phyloP scores from a whole-genome alignment of 2,888 invertebrate genomes.

The Andricus quercusramuli region DNA sequence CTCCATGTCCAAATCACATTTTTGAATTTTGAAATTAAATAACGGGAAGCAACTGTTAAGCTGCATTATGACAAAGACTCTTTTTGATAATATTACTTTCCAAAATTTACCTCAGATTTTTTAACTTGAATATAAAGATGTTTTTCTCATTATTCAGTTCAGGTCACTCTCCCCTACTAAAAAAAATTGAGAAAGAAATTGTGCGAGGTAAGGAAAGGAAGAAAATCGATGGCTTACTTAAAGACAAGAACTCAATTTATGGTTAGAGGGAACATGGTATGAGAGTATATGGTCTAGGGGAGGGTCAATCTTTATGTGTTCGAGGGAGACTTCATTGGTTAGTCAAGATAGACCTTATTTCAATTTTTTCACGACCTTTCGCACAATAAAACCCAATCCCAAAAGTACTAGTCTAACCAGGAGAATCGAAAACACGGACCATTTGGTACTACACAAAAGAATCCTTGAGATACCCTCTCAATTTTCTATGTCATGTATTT shows the following conservation, averaged over 20 bases:
- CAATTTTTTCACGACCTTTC: neutral
- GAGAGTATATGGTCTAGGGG: neutral
- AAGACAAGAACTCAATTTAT: neutral
- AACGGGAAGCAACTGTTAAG: too few relatives aligned
- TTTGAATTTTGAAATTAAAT: too few relatives aligned
- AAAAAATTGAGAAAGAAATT: neutral
- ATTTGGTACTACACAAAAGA: neutral
- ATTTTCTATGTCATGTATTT: neutral
- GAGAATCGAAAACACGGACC: neutral
- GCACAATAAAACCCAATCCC: neutral
- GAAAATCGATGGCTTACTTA: neutral
- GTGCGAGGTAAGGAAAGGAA: neutral
- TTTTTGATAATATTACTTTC: too few relatives aligned
- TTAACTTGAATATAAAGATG: too few relatives aligned
- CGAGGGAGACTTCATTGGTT: neutral
- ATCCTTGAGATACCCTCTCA: too few relatives aligned
- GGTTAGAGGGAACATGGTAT: neutral
- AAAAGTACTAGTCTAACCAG: neutral
- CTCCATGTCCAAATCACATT: too few relatives aligned
- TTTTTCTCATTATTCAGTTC: too few relatives aligned
- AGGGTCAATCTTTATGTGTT: slow-evolving; percentile 1
- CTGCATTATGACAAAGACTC: too few relatives aligned
- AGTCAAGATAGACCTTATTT: neutral
- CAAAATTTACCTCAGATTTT: too few relatives aligned
- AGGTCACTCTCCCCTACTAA: too few relatives aligned